Conservation (phyloP, 2,797 vertebrate genomes). For the Molossus alvarezi region DNA sequence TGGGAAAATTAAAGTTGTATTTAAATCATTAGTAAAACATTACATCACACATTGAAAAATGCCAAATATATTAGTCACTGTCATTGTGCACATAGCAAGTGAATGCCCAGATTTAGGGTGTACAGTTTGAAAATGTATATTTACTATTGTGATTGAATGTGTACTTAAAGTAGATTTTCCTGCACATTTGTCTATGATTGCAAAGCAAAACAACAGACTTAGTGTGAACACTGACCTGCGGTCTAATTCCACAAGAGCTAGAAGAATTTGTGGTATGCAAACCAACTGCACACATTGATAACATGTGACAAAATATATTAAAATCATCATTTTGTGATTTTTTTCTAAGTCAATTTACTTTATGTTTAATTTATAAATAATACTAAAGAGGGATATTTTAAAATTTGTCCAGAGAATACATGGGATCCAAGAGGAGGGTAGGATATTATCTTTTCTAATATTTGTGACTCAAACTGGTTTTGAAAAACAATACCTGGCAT, state of each 20-base stretch:
- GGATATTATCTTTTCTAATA: not conserved
- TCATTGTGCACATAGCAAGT: not conserved
- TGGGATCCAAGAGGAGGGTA: not conserved
- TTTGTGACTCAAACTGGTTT: not conserved
- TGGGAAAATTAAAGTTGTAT: slow-evolving; percentile 33
- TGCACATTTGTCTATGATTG: not conserved
- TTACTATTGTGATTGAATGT: not conserved
- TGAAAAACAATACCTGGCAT: not conserved
- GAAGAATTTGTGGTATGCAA: not conserved
- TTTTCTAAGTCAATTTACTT: not conserved
- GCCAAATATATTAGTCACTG: not conserved
- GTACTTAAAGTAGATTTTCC: slow-evolving; percentile 28
- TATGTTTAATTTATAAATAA: slow-evolving; percentile 58
- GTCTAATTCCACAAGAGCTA: not conserved
- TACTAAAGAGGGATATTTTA: not conserved
- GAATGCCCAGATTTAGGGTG: not conserved
- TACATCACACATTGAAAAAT: slow-evolving; percentile 8
- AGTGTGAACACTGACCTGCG: not conserved
- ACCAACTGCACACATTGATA: not conserved
- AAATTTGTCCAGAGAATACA: slow-evolving; percentile 17
- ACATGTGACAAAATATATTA: not conserved
- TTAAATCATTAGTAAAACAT: slow-evolving; percentile 1
- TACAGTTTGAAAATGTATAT: slow-evolving; percentile 12
- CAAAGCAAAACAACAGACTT: not conserved
- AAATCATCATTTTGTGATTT: not conserved